Base-by-base conservation (phyloP, 1,140 invertebrate genomes). In the Vanessa atalanta region DNA sequence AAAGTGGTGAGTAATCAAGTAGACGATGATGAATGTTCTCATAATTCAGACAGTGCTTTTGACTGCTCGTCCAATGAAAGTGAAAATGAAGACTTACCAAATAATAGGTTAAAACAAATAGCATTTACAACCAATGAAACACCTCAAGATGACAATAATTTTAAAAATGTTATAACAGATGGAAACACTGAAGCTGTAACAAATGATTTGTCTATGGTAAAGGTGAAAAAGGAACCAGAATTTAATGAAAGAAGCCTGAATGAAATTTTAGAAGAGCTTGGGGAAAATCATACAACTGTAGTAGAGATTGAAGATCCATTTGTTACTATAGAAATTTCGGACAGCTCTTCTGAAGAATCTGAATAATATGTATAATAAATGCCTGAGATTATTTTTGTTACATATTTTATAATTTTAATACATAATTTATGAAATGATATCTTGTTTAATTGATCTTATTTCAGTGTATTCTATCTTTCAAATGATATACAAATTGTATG, bases 251-350 rank as follows among this genome's bases (percentile, higher is more conserved):
- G 31, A 77, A 85, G 60, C 57, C 67, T 1, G 43, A 76, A 20
- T 77, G 80, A 48, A 77, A 84, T 48, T 12, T 76, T 86, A 9
- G 55, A 84, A 14, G 65, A 77, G 20, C 55, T 85, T 4, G 84
- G 82, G 1, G 76, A 81, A 70, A 68, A 77, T 31, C 79, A 73
- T 50, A 79, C 78, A 61, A 51, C 77, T 14, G 65, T 82, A 26
- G 53, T 81, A 53, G 79, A 85, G 63, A 78, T 86, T 63, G 81
- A 83, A 69, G 82, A 86, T 79, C 82, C 86, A 12, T 81, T 82
- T 13, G 65, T 86, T 47, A 70, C 83, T 9, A 75, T 86, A 47
- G 83, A 88, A 69, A 83, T 88, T 65, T 83, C 79, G 2, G 82
- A 83, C 31, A 80, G 76, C 70, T 82, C 80, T 26, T 83, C 84